Evolutionary conservation across 2,113 vertebrate genomes (phyloP), one percentile per base, ranked within the genome.

Genomic region (Micronycteris hirsuta): DNA sequence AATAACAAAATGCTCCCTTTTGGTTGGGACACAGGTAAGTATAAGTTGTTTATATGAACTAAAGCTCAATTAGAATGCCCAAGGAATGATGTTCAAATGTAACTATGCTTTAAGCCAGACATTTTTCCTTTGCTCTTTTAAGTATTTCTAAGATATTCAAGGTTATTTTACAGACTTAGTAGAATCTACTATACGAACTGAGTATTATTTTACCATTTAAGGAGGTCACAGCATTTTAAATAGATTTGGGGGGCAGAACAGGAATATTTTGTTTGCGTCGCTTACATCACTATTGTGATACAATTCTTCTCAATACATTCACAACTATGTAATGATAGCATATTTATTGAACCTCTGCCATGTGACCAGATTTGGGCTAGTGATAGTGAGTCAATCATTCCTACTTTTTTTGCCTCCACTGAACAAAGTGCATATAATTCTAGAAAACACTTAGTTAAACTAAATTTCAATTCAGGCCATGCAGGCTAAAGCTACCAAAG

Each of bases 111-210:
- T 16, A 45, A 45, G 28, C 1, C 43, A 22, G 14, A 63, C 31
- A 54, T 38, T 38, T 65, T 61, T 89, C 82, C 1, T 80, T 90
- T 74, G 16, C 3, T 76, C 2, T 76, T 63, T 22, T 7, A 82
- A 91, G 56, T 89, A 56, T 38, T 71, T 88, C n/a, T 22, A 61
- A 95, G 93, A 31, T 73, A 86, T 31, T 17, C 31, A 96, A 94
- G 38, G 17, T 8, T 52, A 80, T 94, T 90, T 93, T 83, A 36
- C 15, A 87, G 17, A 84, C 3, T 92, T 28, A 41, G 14, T 86
- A 71, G 31, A 77, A 43, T 95, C 38, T 49, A 77, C 26, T 7
- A 65, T 24, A 84, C 10, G 92, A 54, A 89, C 2, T 61, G 17
- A 67, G 56, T 65, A 61, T 33, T 70, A 91, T 61, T 94, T 91